Evolutionary conservation across 1,140 invertebrate genomes (phyloP), one percentile per base, ranked within the genome.

Genomic region (Galleria mellonella): DNA sequence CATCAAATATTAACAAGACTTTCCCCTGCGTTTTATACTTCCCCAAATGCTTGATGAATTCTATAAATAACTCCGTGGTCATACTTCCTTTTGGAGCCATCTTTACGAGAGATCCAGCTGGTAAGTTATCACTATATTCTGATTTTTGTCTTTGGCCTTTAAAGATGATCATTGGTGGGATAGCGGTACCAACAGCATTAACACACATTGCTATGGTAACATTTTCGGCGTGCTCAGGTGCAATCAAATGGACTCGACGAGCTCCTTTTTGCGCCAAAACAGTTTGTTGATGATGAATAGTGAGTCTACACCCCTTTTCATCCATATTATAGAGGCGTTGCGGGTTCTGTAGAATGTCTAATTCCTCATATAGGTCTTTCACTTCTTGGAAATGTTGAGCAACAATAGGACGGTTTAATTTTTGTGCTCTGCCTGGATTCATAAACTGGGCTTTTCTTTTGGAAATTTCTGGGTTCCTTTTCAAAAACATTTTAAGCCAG

Each of bases 241-340:
- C 64, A 4, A 76, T 43, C 8, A 67, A 32, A 59, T 79, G 76
- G 9, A 86, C 69, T 45, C 72, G 55, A 51, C 65, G 66, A n/a
- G 51, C 32, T 9, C 82, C 74, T 57, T 67, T 83, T 49, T 55
- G 17, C 23, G 73, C 52, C 4, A 81, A 43, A 43, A 85, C 68
- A 15, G 13, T 40, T 14, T 51, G 56, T 37, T 74, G 65, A 10
- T 78, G 47, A 43, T 87, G 79, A 1, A 85, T 6, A 6, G 60
- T 70, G 12, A 83, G 38, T 1, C 64, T 46, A 40, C 81, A 77
- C 6, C 71, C 72, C 45, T 86, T 87, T 62, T 87, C 81, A 58
- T 86, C 83, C 40, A 83, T 65, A 45, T 84, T 86, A 51, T 68
- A 86, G 14, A 84, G 55, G 6, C 51, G 45, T 41, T 84, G 45